Percentiles rank a stretch among this genome's conserved stretches.
phyloP scores from a whole-genome alignment of 2,113 vertebrate genomes.

The Uropsilus gracilis region DNA sequence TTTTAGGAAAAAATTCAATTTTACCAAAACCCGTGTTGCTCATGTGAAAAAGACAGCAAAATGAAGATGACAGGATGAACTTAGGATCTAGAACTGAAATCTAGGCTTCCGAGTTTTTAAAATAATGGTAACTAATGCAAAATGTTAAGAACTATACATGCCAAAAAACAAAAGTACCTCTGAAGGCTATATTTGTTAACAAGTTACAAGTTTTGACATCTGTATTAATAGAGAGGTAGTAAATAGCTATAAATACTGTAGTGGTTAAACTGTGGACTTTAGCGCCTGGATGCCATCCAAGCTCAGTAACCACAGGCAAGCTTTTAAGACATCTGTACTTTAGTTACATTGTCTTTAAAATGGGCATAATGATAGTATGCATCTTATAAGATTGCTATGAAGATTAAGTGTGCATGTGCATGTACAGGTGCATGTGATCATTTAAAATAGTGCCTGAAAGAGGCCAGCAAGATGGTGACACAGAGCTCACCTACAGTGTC shows the following conservation, averaged over 20 bases:
- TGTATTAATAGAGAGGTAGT: constrained; percentile 39
- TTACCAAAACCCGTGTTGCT: constrained; percentile 13
- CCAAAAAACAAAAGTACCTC: constrained; percentile 32
- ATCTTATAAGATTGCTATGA: not conserved
- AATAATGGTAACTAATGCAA: constrained; percentile 30
- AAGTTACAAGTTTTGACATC: constrained; percentile 27
- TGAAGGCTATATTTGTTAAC: not conserved
- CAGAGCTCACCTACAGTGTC: no score
- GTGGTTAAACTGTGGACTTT: not conserved
- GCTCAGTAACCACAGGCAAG: not conserved
- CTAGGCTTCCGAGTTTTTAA: constrained; percentile 17
- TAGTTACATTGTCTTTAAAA: constrained; percentile 27
- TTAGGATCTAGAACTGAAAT: constrained; percentile 5
- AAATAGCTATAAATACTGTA: not conserved
- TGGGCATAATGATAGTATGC: not conserved
- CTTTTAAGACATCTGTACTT: not conserved
- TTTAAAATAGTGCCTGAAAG: not conserved
- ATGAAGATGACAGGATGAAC: not conserved
- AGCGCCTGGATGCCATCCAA: not conserved
- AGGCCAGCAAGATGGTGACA: no score
- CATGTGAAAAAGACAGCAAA: not conserved
- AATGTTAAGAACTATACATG: constrained; percentile 44
- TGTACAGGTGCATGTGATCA: not conserved
- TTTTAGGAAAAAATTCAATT: not conserved
- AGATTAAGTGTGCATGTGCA: not conserved